These are phyloP conservation scores for Pantelozetes paolii DNA, from an alignment of 2,888 invertebrate genomes.

Conservation along the genomic window DNA sequence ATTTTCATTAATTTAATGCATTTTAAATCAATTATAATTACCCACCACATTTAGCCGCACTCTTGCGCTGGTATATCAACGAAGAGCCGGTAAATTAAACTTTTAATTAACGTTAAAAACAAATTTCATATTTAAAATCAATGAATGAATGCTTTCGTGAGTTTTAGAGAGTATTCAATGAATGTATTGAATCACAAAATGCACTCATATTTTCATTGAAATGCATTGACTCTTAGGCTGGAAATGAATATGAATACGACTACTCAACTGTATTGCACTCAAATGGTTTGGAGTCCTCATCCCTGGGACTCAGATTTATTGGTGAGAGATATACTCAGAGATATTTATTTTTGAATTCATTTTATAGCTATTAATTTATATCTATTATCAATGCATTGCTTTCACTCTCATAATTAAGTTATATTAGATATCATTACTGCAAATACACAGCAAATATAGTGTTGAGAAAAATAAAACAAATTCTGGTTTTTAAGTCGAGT, in stretches of 20 bases:
- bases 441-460: too few species aligned
- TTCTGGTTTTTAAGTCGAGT: constrained; percentile 3
- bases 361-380: constrained; percentile 24
- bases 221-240: constrained; percentile 42
- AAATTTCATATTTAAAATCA: not conserved
- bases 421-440: constrained; percentile 20
- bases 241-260: constrained; percentile 45
- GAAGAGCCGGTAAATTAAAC: constrained; percentile 61
- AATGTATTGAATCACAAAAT: too few species aligned
- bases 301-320: constrained; percentile 46
- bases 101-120: constrained; percentile 2
- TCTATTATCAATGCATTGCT: constrained; percentile 3
- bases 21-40: not conserved
- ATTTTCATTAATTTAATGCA: not conserved
- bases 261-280: constrained; percentile 45
- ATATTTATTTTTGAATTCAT: not conserved
- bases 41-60: constrained; percentile 59
- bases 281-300: constrained; percentile 47
- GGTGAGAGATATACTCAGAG: constrained; percentile 23
- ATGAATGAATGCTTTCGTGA: constrained; percentile 1
- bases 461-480: constrained; percentile 3
- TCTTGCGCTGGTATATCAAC: constrained; percentile 73
- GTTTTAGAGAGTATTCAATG: not conserved
- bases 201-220: not conserved
- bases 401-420: constrained; percentile 21